Base-by-base conservation (phyloP, 2,797 vertebrate species). In the Periophthalmus magnuspinnatus region DNA sequence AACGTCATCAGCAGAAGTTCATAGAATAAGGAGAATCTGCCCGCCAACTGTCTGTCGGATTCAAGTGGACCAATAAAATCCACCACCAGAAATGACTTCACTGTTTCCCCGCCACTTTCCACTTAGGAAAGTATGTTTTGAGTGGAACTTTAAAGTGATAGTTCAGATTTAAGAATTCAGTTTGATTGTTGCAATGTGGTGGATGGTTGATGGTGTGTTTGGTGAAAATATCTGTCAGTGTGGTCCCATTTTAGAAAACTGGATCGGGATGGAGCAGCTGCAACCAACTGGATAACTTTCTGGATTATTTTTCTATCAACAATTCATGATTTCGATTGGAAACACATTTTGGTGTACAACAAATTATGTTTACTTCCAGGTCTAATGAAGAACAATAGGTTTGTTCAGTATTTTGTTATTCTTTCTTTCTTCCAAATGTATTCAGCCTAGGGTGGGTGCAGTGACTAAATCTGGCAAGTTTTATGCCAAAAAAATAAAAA, bases 1-100 rank as follows among this genome's bases (percentile, higher is more conserved):
- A 65, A 50, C 45, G 33, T n/a, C 45, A 50, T 65, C 77, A 74
- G 45, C 76, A 65, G 54, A 74, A 13, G 16, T 56, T 71, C 65
- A 16, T 10, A 41, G 68, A 68, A 21, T 38, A 68, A 63, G 48
- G 73, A 72, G 70, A 74, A 72, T 84, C 73, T 68, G 76, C 71
- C 72, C 61, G 62, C 67, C 56, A 62, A 71, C 54, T 71, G 61
- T 57, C 41, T 38, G 17, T 57, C 4, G 65, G 57, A 66, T 52
- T 76, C 24, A 65, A 32, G 47, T 14, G 36, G 13, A 64, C 38
- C 32, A 54, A 80, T 60, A 54, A 60, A 72, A 67, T 65, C 38
- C 17, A 33, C 52, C 47, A 64, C 66, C 68, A 68, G 16, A 74
- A 72, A 48, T 48, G 5, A 78, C 62, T 67, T 69, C 61, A 59